Base-by-base conservation (phyloP, 2,797 vertebrate species). In the Epinephelus coioides region DNA sequence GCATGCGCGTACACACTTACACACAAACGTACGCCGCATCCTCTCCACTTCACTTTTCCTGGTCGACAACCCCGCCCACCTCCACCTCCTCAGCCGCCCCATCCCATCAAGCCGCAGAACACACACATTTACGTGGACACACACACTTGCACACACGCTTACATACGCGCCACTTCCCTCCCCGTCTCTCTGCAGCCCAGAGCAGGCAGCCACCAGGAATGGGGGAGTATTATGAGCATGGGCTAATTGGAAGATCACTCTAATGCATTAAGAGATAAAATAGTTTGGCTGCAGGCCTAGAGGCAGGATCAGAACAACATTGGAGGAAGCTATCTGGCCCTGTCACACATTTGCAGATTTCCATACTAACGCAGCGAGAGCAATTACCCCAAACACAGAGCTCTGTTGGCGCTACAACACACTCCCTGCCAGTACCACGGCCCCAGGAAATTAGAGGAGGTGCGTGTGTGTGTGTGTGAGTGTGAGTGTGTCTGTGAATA, bases 181-280 rank as follows among this genome's bases (percentile, higher is more conserved):
- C 81, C 66, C 21, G 74, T 78, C 77, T 84, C 88, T 84, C 70
- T 44, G 79, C 81, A 78, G 89, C 90, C 86, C 89, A 86, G 77
- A 92, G 91, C 96, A 95, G 82, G 95, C 96, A 94, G 96, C 96
- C 97, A 97, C 96, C 96, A 97, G 91, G 97, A 98, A 98, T 96
- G 96, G 96, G 96, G 96, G 96, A 89, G 97, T 98, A 98, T 99
- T 99, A 98, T 97, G 97, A 97, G 97, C 95, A 95, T 95, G 94
- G 93, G 96, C 97, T 99, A 99, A 99, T 99, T 99, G 98, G 98
- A 99, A 99, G 98, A 99, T 99, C 98, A 99, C 98, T 98, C 98
- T 98, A 99, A 99, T 99, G 97, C 98, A 99, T 98, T 97, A 97
- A 98, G 97, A 99, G 98, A 99, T 99, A 99, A 99, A 98, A 98